Conservation (phyloP, 1,140 invertebrate species). For the Holcopasites calliopsidis region DNA sequence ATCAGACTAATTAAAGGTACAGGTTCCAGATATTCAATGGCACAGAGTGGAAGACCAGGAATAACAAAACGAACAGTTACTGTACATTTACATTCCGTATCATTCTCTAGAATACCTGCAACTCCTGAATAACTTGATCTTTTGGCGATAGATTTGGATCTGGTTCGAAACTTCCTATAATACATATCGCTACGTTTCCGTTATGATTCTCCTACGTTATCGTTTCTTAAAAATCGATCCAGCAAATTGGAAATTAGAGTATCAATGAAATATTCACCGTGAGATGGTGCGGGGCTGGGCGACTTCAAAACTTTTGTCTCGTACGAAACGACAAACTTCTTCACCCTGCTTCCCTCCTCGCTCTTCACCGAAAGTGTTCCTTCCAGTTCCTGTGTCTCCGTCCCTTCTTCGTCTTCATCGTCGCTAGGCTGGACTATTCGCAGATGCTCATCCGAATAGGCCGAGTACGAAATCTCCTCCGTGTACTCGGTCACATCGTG, state of each 20-base stretch:
- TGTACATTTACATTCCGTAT: constrained; percentile 27
- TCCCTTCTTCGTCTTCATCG: constrained; percentile 65
- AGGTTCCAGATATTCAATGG: too few relatives aligned
- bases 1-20: too few relatives aligned
- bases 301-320: constrained; percentile 73
- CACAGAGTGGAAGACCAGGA: background rate
- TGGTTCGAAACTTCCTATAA: constrained; percentile 77
- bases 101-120: constrained; percentile 72
- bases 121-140: constrained; percentile 78
- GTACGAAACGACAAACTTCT: constrained; percentile 77
- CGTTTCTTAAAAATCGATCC: background rate
- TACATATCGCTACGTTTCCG: constrained; percentile 39
- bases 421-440: constrained; percentile 64
- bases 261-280: constrained; percentile 60
- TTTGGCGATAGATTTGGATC: constrained; percentile 75
- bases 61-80: background rate
- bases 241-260: background rate
- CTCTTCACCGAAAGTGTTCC: constrained; percentile 72
- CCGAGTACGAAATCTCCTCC: constrained; percentile 61
- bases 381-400: constrained; percentile 73
- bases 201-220: constrained; percentile 24
- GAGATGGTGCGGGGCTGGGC: constrained; percentile 69
- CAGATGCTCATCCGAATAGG: constrained; percentile 57
- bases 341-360: constrained; percentile 72
- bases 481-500: constrained; percentile 52